Evolutionary conservation across 2,113 vertebrate genomes (phyloP).

Genomic region (Electrona antarctica): DNA sequence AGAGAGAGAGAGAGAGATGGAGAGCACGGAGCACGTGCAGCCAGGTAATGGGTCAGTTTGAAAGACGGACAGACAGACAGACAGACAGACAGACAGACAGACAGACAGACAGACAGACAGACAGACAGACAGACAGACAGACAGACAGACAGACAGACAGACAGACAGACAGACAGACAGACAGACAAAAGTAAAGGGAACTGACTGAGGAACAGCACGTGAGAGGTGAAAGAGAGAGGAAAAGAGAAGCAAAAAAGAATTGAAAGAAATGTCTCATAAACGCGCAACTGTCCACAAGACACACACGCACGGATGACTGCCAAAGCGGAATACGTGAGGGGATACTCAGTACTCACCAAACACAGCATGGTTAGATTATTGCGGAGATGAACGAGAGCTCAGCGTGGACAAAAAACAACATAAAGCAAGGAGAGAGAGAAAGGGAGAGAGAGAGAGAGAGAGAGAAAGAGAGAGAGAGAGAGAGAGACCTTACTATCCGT

Average conservation of each 20-base stretch:
- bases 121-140: constrained; percentile 1
- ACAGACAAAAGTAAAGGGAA: neutral
- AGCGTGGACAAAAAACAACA: constrained; percentile 12
- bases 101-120: neutral
- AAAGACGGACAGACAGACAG: constrained; percentile 14
- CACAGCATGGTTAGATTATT: constrained; percentile 36
- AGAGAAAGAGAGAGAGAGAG: constrained; percentile 26
- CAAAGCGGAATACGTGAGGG: constrained; percentile 41
- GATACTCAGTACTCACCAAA: constrained; percentile 23
- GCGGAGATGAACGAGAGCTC: constrained; percentile 24
- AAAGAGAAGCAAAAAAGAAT: constrained; percentile 26
- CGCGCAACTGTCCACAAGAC: constrained; percentile 4
- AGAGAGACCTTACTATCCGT: constrained; percentile 59
- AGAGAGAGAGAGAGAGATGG: constrained; percentile 1
- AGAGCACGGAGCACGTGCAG: neutral
- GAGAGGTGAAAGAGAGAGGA: neutral
- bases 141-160: constrained; percentile 11
- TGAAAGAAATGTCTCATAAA: constrained; percentile 3
- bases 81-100: constrained; percentile 7
- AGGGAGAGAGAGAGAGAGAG: neutral
- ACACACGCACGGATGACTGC: neutral
- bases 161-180: neutral
- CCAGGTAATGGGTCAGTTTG: neutral
- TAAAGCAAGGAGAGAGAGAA: constrained; percentile 34
- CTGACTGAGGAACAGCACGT: neutral